These are phyloP conservation scores for Lagopus muta DNA, from an alignment of 2,113 vertebrate species.

Conservation along the genomic window DNA sequence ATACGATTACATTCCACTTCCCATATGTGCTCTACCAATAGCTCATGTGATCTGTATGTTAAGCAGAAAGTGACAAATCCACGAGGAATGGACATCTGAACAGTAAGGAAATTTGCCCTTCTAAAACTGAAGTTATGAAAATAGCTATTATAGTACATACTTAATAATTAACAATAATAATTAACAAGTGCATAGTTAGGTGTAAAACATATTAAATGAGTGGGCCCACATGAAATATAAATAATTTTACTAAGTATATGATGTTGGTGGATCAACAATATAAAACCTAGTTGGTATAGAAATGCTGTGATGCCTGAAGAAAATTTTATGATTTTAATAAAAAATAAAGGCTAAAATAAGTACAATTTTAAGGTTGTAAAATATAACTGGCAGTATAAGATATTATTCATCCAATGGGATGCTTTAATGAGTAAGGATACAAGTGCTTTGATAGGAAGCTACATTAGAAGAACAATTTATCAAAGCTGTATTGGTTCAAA, in stretches of 20 bases:
- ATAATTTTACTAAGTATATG: background rate
- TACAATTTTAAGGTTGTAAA: background rate
- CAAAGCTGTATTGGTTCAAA: background rate
- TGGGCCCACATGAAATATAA: background rate
- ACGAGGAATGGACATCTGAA: background rate
- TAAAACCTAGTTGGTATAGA: background rate
- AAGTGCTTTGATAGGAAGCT: background rate
- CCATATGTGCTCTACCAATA: background rate
- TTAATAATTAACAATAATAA: background rate
- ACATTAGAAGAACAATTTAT: background rate
- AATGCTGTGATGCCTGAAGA: background rate
- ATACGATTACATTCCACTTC: background rate
- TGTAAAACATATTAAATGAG: background rate
- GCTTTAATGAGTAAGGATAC: background rate
- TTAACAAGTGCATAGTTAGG: background rate
- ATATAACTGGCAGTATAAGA: background rate
- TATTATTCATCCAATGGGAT: background rate
- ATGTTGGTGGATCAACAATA: background rate
- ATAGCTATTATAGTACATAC: background rate
- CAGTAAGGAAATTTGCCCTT: background rate
- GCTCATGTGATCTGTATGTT: background rate
- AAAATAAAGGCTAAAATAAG: background rate
- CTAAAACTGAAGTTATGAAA: background rate
- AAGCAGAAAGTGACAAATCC: background rate
- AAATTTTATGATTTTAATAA: background rate